A percentile compares a stretch with the other conserved stretches of the same genome.
Evolutionary conservation across 1,140 invertebrate genomes (phyloP).

Genomic region (Drosophila persimilis): DNA sequence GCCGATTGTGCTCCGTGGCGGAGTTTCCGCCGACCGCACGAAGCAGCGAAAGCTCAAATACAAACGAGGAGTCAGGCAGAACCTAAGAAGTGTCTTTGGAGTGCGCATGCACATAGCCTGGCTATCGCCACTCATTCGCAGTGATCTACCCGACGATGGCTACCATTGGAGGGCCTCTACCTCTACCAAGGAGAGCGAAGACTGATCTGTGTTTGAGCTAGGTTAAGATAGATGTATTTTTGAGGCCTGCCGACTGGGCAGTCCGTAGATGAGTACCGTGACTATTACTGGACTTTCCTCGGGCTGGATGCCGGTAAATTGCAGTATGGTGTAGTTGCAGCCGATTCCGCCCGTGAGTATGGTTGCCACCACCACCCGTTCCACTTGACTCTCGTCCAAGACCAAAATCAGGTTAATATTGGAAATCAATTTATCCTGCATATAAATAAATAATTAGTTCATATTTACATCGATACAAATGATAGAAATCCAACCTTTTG

Average conservation of each 20-base stretch:
- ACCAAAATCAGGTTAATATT: constrained; percentile 56
- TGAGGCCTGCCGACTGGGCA: constrained; percentile 2
- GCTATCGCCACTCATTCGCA: constrained; percentile 90
- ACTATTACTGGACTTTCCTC: constrained; percentile 8
- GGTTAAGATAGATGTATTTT: constrained; percentile 4
- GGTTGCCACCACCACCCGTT: constrained; percentile 2
- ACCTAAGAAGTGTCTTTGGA: constrained; percentile 89
- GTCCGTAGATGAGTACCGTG: constrained; percentile 54
- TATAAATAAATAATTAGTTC: constrained; percentile 4
- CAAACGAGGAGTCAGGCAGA: constrained; percentile 87
- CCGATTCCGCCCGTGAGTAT: constrained; percentile 52
- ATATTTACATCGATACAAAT: not conserved
- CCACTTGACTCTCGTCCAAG: constrained; percentile 41
- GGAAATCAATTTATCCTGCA: constrained; percentile 24
- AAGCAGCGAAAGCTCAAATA: constrained; percentile 83
- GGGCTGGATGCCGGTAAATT: constrained; percentile 2
- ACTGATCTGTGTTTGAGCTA: constrained; percentile 5
- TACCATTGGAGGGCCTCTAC: constrained; percentile 85
- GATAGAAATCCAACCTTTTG: constrained; percentile 38
- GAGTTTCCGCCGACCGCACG: constrained; percentile 63
- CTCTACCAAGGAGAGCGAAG: constrained; percentile 70
- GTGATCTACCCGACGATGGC: constrained; percentile 90
- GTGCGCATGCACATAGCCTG: constrained; percentile 89
- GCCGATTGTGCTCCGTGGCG: constrained; percentile 83
- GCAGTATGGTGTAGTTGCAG: constrained; percentile 47